A percentile compares a stretch with the other conserved stretches of the same genome.
These are phyloP conservation scores for pig (Sus scrofa) DNA, from an alignment of 2,113 vertebrate genomes.

Conservation along the genomic window T2T-Sscrofa CM000827.6:34665501-34666000, in stretches of 20 bases:
- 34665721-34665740: slow-evolving; percentile 68
- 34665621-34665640: background rate
- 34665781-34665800: slow-evolving; percentile 30
- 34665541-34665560: background rate
- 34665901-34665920: slow-evolving; percentile 36
- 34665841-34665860: slow-evolving; percentile 17
- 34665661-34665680: slow-evolving; percentile 50
- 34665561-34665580: background rate
- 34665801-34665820: slow-evolving; percentile 1
- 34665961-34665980: too few species aligned
- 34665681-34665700: slow-evolving; percentile 43
- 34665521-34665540: background rate
- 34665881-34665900: slow-evolving; percentile 51
- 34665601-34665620: background rate
- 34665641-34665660: slow-evolving; percentile 49
- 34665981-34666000: slow-evolving; percentile 68
- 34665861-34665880: slow-evolving; percentile 20
- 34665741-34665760: slow-evolving; percentile 70
- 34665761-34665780: slow-evolving; percentile 22
- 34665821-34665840: background rate
- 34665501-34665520: background rate
- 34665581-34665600: background rate
- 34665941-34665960: too few species aligned
- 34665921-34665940: slow-evolving; percentile 63
- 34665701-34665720: slow-evolving; percentile 24